Base-by-base conservation (phyloP, 2,797 vertebrate species). In the Crossoptilon crossoptilon region DNA sequence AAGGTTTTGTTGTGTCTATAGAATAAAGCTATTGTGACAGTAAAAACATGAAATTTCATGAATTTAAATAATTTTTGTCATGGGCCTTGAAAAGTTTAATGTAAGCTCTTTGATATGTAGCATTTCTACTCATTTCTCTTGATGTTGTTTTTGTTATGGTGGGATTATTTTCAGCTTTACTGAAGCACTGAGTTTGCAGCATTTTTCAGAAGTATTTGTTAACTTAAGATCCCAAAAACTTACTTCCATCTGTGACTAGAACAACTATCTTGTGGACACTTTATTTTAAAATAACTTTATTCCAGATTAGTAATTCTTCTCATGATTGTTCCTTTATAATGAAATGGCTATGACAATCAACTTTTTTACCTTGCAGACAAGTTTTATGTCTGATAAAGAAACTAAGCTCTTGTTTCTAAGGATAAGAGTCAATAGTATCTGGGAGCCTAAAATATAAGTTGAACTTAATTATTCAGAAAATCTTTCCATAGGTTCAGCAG, bases 51-150 rank as follows among this genome's bases (percentile, higher is more conserved):
- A 69, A 78, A 63, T 72, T 24, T 41, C 82, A 69, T 72, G 39
- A 46, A 67, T 72, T 58, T 91, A 89, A 81, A 43, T 70, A 84
- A 88, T 49, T 72, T 43, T 5, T 68, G 48, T 66, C 15, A 35
- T 7, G 59, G 35, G 19, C 2, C 59, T 26, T 67, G 17, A 55
- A 55, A 81, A 79, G 10, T 21, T 18, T 58, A 29, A 23, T 64
- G 16, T 1, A 43, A 29, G 9, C 6, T 73, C 73, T 85, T 77
- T 85, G 6, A 10, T 71, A 3, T 31, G 1, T 19, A 48, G 1
- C 33, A 33, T 44, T 77, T 55, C 11, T 55, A 3, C 55, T 66
- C 88, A 29, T 18, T 81, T 49, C 9, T 29, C 75, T 39, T 68
- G 7, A 2, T 63, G 12, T 67, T 64, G 11, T 11, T 14, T 64